These are phyloP conservation scores for Lepus europaeus DNA, from an alignment of 2,113 vertebrate genomes.

Conservation along the genomic window DNA sequence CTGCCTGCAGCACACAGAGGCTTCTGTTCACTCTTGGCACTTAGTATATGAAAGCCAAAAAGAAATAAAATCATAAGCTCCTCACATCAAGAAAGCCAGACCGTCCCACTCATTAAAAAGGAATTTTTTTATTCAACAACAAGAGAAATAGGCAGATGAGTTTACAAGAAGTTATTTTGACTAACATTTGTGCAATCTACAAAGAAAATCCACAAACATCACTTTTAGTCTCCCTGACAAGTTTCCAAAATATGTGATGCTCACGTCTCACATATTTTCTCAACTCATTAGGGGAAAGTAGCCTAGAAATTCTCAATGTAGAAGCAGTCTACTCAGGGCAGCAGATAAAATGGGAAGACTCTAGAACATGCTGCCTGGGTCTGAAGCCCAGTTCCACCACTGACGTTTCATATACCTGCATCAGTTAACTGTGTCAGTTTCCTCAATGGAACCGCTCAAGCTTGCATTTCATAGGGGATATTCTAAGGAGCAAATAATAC, in stretches of 20 bases:
- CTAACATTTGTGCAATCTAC: constrained; percentile 57
- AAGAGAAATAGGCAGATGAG: constrained; percentile 59
- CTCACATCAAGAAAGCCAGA: neutral
- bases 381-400: neutral
- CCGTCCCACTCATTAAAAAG: constrained; percentile 57
- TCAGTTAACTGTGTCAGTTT: neutral
- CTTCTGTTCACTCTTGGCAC: neutral
- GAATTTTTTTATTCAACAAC: constrained; percentile 33
- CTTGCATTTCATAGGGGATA: neutral
- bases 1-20: neutral
- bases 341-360: neutral
- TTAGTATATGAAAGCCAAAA: neutral
- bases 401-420: neutral
- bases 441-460: neutral
- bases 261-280: constrained; percentile 13
- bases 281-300: neutral
- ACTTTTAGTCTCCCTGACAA: constrained; percentile 67
- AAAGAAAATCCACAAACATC: constrained; percentile 44
- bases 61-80: constrained; percentile 40
- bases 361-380: neutral
- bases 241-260: constrained; percentile 46
- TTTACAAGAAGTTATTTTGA: constrained; percentile 72
- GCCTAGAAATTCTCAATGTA: neutral
- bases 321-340: neutral
- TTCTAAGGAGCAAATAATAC: neutral